Percentiles rank a stretch among this genome's conserved stretches.
Evolutionary conservation across 2,797 vertebrate genomes (phyloP).

Genomic region (Falco rusticolus): DNA sequence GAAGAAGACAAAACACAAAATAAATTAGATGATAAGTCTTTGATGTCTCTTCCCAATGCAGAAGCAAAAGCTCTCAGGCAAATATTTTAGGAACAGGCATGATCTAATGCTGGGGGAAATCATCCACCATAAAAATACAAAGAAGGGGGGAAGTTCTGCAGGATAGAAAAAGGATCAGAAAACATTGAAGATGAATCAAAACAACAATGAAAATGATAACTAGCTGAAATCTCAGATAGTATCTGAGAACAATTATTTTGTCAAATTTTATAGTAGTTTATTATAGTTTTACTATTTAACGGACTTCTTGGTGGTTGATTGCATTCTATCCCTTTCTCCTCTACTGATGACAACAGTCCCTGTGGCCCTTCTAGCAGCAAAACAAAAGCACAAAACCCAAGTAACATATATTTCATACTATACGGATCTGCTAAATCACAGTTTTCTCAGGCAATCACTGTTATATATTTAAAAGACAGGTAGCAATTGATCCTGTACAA

Average conservation of each 20-base stretch:
- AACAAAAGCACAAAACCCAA: neutral
- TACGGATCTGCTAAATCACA: neutral
- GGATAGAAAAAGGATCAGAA: neutral
- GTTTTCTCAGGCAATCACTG: neutral
- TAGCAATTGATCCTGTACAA: neutral
- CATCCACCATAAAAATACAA: neutral
- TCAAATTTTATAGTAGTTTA: neutral
- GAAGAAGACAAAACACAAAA: slow-evolving; percentile 20
- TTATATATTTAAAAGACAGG: neutral
- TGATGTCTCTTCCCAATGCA: slow-evolving; percentile 8
- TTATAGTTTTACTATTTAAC: neutral
- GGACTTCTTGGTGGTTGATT: neutral
- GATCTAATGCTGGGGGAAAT: neutral
- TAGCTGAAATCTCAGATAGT: neutral
- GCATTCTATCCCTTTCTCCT: neutral
- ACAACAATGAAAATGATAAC: neutral
- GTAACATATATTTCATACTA: neutral
- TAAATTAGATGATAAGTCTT: slow-evolving; percentile 28
- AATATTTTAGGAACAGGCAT: neutral
- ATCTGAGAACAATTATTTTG: neutral
- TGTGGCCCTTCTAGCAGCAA: neutral
- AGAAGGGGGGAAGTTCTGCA: neutral
- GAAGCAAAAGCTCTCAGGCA: slow-evolving; percentile 16
- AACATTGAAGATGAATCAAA: neutral
- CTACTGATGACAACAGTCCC: neutral